A percentile compares a stretch with the other conserved stretches of the same genome.
Conservation (phyloP, 2,113 vertebrate species). For the Carassius carassius region DNA sequence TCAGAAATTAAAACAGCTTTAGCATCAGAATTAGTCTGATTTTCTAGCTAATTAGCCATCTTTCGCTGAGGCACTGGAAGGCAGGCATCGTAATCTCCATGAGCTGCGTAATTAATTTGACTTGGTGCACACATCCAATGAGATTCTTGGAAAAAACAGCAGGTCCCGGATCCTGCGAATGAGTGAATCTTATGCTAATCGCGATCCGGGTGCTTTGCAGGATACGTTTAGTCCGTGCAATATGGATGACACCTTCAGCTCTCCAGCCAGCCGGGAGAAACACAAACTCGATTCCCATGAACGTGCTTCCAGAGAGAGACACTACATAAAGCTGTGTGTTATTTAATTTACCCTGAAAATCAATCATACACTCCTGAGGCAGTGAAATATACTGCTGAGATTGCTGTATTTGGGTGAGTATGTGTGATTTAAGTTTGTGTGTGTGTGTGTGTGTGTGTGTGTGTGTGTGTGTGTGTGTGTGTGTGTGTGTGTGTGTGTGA, state of each 20-base stretch:
- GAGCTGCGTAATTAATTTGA: constrained; percentile 80
- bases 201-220: constrained; percentile 71
- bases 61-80: constrained; percentile 69
- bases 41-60: constrained; percentile 81
- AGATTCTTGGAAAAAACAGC: constrained; percentile 61
- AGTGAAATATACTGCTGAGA: constrained; percentile 43
- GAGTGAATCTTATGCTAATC: constrained; percentile 74
- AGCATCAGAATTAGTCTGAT: constrained; percentile 82
- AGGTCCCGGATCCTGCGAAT: constrained; percentile 59
- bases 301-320: constrained; percentile 28
- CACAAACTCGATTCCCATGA: neutral
- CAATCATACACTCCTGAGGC: constrained; percentile 30
- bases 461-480: neutral
- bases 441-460: neutral
- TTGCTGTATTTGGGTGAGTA: neutral
- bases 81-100: constrained; percentile 72
- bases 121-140: constrained; percentile 74
- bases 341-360: constrained; percentile 39
- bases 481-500: neutral
- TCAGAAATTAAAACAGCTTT: constrained; percentile 82
- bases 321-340: constrained; percentile 31
- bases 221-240: constrained; percentile 58
- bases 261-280: neutral
- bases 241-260: neutral
- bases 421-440: neutral